Conservation (phyloP, 2,888 invertebrate species). For the Chydorus sphaericus region DNA sequence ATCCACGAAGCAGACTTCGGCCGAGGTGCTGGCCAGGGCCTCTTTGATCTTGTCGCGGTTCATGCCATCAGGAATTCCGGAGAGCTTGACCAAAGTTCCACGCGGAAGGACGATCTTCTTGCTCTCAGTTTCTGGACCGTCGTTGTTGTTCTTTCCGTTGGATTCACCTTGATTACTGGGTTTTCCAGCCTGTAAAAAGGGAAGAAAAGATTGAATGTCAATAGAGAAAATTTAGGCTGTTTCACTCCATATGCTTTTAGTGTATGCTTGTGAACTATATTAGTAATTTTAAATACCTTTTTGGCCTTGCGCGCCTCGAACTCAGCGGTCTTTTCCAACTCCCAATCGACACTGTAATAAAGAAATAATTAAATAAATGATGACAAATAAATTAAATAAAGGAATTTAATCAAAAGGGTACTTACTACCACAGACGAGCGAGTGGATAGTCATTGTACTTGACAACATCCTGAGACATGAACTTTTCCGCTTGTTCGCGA, state of each 20-base stretch:
- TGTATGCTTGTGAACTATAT: not conserved
- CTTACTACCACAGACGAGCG: conserved; percentile 46
- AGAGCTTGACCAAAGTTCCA: conserved; percentile 26
- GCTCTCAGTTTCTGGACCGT: conserved; percentile 21
- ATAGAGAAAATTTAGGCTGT: too few relatives aligned
- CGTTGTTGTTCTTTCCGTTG: conserved; percentile 25
- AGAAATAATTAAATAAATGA: not conserved
- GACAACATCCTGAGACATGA: conserved; percentile 48
- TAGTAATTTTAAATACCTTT: conserved; percentile 22
- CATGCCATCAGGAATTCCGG: conserved; percentile 17
- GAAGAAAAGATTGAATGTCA: too few relatives aligned
- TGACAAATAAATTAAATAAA: not conserved
- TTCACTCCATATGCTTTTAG: not conserved
- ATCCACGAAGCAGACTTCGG: conserved; percentile 29
- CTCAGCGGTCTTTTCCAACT: conserved; percentile 26
- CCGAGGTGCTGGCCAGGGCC: conserved; percentile 28
- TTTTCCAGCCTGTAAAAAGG: too few relatives aligned
- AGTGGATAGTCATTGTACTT: conserved; percentile 52
- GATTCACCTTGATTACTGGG: conserved; percentile 24
- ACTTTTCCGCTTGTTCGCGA: conserved; percentile 62
- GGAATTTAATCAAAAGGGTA: not conserved
- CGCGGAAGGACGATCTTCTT: conserved; percentile 20
- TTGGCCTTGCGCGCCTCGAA: conserved; percentile 27
- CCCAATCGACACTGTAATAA: conserved; percentile 28
- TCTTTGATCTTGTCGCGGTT: conserved; percentile 35